Conservation (phyloP, 1,140 invertebrate genomes). For the Dendroctonus ponderosae region DNA sequence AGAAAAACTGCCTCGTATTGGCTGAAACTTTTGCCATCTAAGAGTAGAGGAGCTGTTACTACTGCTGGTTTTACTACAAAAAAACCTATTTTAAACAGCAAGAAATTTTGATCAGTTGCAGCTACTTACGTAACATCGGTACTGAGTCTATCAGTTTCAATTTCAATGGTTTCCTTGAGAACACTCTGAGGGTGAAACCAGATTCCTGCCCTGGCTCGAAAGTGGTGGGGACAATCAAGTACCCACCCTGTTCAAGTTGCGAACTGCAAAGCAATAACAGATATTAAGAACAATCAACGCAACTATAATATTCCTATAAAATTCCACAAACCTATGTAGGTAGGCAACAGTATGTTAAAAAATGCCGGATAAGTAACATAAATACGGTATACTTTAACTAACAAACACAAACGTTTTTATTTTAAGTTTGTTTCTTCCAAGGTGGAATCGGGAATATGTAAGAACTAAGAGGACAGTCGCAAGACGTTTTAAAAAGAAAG, state of each 20-base stretch:
- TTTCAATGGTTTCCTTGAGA: conserved; percentile 77
- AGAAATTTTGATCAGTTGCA: neutral
- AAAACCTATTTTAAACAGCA: conserved; percentile 1
- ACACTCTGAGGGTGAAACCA: conserved; percentile 79
- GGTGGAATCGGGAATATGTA: too few relatives aligned
- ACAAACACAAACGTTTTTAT: too few relatives aligned
- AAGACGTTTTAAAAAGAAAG: too few relatives aligned
- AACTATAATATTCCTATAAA: too few relatives aligned
- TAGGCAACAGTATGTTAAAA: too few relatives aligned
- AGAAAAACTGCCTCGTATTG: conserved; percentile 90
- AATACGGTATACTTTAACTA: too few relatives aligned
- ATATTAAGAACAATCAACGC: too few relatives aligned
- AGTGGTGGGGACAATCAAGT: conserved; percentile 85
- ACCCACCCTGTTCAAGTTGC: conserved; percentile 78
- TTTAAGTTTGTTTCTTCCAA: too few relatives aligned
- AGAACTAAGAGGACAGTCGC: too few relatives aligned
- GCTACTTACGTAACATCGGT: conserved; percentile 53
- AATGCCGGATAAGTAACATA: too few relatives aligned
- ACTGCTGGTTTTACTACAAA: conserved; percentile 68
- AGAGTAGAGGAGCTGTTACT: conserved; percentile 66
- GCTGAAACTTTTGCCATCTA: conserved; percentile 71
- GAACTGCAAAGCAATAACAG: conserved; percentile 58
- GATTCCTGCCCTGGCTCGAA: conserved; percentile 90
- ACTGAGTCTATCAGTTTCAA: conserved; percentile 77
- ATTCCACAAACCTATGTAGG: too few relatives aligned